These are phyloP conservation scores for Furnarius figulus DNA, from an alignment of 2,113 vertebrate genomes.

Conservation along the genomic window DNA sequence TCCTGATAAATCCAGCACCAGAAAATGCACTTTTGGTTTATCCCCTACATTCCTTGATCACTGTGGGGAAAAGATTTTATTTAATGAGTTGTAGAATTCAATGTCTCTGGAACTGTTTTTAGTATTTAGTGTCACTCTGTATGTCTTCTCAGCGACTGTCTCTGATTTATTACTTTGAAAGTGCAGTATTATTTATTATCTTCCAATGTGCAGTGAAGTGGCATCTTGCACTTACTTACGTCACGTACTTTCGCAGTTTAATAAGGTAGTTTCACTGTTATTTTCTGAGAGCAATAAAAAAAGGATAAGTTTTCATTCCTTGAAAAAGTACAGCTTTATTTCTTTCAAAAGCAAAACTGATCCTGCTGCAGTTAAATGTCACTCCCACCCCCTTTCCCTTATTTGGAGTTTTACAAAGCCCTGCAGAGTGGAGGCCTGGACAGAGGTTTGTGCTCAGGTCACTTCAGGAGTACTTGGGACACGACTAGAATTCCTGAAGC, in stretches of 20 bases:
- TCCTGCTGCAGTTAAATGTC: not conserved
- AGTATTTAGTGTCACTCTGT: constrained; percentile 24
- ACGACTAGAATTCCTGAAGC: not conserved
- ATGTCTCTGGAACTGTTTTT: constrained; percentile 55
- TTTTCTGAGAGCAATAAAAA: constrained; percentile 3
- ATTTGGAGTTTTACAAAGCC: constrained; percentile 5
- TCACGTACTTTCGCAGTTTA: not conserved
- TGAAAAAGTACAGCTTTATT: not conserved
- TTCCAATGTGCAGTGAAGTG: not conserved
- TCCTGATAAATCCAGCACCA: not conserved
- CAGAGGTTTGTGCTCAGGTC: not conserved
- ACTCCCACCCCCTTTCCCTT: not conserved
- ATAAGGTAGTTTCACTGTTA: not conserved
- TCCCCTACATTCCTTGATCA: not conserved
- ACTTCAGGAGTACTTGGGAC: not conserved
- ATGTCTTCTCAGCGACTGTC: constrained; percentile 7
- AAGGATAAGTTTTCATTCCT: not conserved
- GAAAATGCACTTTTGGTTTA: constrained; percentile 2
- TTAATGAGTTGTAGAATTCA: constrained; percentile 56
- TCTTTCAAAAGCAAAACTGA: not conserved
- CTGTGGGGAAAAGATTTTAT: constrained; percentile 19
- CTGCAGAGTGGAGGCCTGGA: not conserved
- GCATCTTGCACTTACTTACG: not conserved
- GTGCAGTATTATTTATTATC: constrained; percentile 57
- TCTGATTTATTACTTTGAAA: constrained; percentile 59